Base-by-base conservation (phyloP, 2,797 vertebrate species). In the Triplophysa bombifrons region DNA sequence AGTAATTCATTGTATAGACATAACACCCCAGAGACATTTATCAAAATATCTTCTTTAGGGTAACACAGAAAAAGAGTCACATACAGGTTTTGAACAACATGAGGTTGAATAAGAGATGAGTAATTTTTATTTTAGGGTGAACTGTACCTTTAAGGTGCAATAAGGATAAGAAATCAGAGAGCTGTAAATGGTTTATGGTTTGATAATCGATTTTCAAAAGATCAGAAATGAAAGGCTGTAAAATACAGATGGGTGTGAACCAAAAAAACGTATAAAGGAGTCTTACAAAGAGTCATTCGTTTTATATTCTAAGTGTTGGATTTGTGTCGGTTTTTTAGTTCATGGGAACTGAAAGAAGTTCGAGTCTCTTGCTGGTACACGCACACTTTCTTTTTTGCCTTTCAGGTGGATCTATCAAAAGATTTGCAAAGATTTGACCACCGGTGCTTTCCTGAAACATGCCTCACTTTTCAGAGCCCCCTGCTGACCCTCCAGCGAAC, bases 401-500 rank as follows among this genome's bases (percentile, higher is more conserved):
- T 46, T 67, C 14, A 17, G 46, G 17, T 16, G 38, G 30, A 34
- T 76, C 20, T 30, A 56, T 76, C 4, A 56, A 68, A 76, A 3
- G 0, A 76, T 48, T 68, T 68, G 8, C 38, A 68, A 67, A 30
- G 38, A 76, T 56, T 76, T 58, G 22, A 68, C 41, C 16, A 13
- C 19, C 51, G 14, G 0, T 2, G 50, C 64, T 58, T 56, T 55
- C 12, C 14, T 58, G 34, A 56, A 66, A 66, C 22, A 41, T 53
- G n/a, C 19, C 38, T 44, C 1, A 17, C 58, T n/a, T 27, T 22
- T 72, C n/a, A 71, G 76, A 71, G 67, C 56, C 68, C 30, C 48
- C 68, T 78, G 34, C 76, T 78, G 76, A 64, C 30, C 19, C 16
- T 38, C 17, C 27, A 64, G 58, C 20, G 63, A 27, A n/a, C 61